Evolutionary conservation across 53 echinoderm and acorn worm species (phyloP).

Genomic region (Arbacia lixula): DNA sequence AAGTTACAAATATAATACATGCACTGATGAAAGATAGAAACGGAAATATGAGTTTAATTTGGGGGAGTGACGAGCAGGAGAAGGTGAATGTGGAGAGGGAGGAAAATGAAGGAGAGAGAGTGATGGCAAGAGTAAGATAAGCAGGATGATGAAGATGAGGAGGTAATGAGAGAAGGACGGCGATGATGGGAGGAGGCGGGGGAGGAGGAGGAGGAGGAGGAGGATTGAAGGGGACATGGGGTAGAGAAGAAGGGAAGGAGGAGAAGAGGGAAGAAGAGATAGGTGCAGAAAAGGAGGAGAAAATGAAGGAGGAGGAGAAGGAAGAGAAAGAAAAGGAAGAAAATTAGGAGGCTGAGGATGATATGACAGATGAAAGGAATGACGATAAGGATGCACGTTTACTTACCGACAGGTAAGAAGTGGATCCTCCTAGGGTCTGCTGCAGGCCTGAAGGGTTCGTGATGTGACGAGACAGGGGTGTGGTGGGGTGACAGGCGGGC

Average conservation of each 20-base stretch:
- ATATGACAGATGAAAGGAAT: too few species aligned
- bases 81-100: not conserved
- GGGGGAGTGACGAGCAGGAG: not conserved
- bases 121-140: not conserved
- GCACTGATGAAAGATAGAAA: not conserved
- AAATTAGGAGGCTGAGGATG: not conserved
- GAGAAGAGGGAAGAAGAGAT: not conserved
- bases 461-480: slow-evolving; percentile 71
- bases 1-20: too few species aligned
- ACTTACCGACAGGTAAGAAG: slow-evolving; percentile 91
- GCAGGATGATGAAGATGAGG: not conserved
- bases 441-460: slow-evolving; percentile 63
- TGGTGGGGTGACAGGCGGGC: slow-evolving; percentile 69
- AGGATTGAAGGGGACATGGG: not conserved
- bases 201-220: not conserved
- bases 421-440: slow-evolving; percentile 85
- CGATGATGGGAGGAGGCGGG: not conserved
- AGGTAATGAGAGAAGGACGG: not conserved
- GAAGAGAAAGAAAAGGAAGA: not conserved
- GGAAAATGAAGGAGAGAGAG: not conserved
- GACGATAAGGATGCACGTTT: not conserved
- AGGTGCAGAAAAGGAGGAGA: not conserved
- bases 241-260: not conserved
- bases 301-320: not conserved
- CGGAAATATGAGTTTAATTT: not conserved